Base-by-base conservation (phyloP, 2,113 vertebrate genomes). In the Nanorana parkeri region DNA sequence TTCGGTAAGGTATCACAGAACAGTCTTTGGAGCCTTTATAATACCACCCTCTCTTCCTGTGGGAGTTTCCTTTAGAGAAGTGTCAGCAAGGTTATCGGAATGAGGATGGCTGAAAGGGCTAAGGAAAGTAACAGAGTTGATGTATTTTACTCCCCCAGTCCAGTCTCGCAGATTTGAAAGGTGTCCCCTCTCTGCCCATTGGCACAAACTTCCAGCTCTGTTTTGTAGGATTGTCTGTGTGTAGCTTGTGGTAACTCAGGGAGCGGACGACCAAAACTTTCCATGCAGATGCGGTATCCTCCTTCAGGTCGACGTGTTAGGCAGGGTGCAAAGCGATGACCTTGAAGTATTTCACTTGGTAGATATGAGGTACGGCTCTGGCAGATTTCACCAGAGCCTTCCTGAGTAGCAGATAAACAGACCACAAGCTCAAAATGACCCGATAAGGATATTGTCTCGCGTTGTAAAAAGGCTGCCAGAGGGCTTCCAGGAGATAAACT, bases 281-380 rank as follows among this genome's bases (percentile, higher is more conserved):
- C 93, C 92, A 94, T 95, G 90, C 91, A 95, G 88, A 96, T 92
- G 73, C 92, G 91, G 85, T 96, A 97, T 76, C 94, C 93, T 0
- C 97, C 96, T 78, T 92, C 93, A 77, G 90, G 87, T 10, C 93
- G 94, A 85, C 93, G 87, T 68, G 89, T 92, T 61, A 96, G 74
- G 28, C 94, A 89, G 0, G 95, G 86, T 26, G 95, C 88, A 28
- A 99, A 99, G 77, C 88, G 87, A 17, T 96, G 95, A 64, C 94
- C 90, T 81, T 95, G 89, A 86, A 94, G 90, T 86, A 99, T 98
- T 92, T 99, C 97, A 1, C 95, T 94, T 0, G 94, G 92, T 20
- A 98, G 90, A 77, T 99, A 99, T 68, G 98, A 99, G 29, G 98
- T 98, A 90, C 96, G 96, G 89, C 96, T 96, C 78, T 99, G 97